These are phyloP conservation scores for Oceanodroma leucorhoa DNA, from an alignment of 2,797 vertebrate genomes.

Conservation along the genomic window DNA sequence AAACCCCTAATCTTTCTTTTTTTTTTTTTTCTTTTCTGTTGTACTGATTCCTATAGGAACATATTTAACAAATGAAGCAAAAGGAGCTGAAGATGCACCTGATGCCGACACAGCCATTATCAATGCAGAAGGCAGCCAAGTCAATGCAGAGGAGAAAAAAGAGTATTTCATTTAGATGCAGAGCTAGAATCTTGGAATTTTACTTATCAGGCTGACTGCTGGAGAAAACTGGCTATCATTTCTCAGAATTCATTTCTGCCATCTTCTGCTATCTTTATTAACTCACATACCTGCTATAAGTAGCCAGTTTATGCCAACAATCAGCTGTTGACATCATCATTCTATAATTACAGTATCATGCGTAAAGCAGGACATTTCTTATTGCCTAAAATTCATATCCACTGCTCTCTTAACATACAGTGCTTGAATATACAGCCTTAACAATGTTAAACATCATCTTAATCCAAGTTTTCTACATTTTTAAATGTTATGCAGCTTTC, in stretches of 20 bases:
- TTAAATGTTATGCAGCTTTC: slow-evolving; percentile 69
- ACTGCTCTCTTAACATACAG: slow-evolving; percentile 86
- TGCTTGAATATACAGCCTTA: slow-evolving; percentile 96
- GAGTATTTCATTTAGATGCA: slow-evolving; percentile 99
- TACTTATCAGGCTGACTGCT: slow-evolving; percentile 81
- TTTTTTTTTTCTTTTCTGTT: slow-evolving; percentile 34
- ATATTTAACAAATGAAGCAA: slow-evolving; percentile 98
- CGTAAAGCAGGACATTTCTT: slow-evolving; percentile 83
- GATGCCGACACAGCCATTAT: slow-evolving; percentile 99
- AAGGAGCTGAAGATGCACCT: slow-evolving; percentile 97
- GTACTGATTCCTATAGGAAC: slow-evolving; percentile 83
- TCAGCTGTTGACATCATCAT: slow-evolving; percentile 81
- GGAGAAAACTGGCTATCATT: slow-evolving; percentile 85
- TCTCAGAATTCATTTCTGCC: slow-evolving; percentile 81
- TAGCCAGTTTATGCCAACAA: slow-evolving; percentile 85
- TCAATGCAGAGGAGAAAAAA: slow-evolving; percentile 99
- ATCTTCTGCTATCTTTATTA: slow-evolving; percentile 77
- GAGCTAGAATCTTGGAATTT: slow-evolving; percentile 77
- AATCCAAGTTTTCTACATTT: slow-evolving; percentile 80
- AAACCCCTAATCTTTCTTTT: not conserved
- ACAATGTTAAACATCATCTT: slow-evolving; percentile 82
- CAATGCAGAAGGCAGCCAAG: slow-evolving; percentile 98
- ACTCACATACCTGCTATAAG: slow-evolving; percentile 73
- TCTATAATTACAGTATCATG: slow-evolving; percentile 79
- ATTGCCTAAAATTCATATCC: slow-evolving; percentile 81